phyloP scores from a whole-genome alignment of 2,797 vertebrate species.

The Syngnathus acus region DNA sequence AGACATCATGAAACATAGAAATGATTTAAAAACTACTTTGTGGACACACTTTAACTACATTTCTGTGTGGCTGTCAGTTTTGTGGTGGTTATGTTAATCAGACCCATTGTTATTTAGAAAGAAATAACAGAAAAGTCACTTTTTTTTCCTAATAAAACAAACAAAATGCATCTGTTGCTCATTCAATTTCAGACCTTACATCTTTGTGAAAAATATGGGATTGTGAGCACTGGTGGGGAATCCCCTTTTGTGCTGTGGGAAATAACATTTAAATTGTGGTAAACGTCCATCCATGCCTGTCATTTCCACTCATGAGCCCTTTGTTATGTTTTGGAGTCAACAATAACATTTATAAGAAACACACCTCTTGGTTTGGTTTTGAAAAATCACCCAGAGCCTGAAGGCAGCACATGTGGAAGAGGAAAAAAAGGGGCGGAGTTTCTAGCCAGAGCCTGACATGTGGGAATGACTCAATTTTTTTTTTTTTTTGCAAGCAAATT shows the following conservation, averaged over 20 bases:
- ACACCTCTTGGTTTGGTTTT: not conserved
- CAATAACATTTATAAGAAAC: not conserved
- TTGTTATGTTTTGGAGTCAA: not conserved
- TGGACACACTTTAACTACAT: too few species aligned
- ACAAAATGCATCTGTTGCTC: not conserved
- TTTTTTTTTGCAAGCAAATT: slow-evolving; percentile 45
- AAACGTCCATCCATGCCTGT: not conserved
- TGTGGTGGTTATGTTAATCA: too few species aligned
- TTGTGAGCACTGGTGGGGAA: not conserved
- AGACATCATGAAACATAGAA: too few species aligned
- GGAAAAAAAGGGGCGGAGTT: not conserved
- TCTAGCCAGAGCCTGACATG: slow-evolving; percentile 42
- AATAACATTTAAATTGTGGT: not conserved
- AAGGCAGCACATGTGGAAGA: slow-evolving; percentile 22
- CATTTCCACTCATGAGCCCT: not conserved
- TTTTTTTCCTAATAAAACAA: not conserved
- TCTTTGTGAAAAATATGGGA: not conserved
- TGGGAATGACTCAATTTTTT: slow-evolving; percentile 57
- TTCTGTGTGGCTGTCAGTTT: too few species aligned
- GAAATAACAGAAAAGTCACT: too few species aligned
- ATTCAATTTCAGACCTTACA: not conserved
- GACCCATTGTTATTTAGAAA: too few species aligned
- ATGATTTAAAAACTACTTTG: too few species aligned
- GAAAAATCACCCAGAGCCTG: slow-evolving; percentile 13
- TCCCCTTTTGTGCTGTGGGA: not conserved